Evolutionary conservation across 2,888 invertebrate genomes (phyloP).

Genomic region (Leistus spinibarbis): DNA sequence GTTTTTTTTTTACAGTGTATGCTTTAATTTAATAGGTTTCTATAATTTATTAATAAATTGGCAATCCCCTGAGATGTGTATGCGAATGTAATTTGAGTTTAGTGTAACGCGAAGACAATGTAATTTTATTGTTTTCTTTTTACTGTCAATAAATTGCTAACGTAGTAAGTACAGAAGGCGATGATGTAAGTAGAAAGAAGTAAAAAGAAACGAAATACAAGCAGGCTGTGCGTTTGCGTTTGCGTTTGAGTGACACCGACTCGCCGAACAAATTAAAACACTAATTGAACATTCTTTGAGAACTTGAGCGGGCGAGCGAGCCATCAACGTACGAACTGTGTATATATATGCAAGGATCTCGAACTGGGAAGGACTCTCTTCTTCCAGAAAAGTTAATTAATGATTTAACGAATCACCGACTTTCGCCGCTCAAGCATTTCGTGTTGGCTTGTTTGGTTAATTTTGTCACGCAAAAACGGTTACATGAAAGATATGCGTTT

Average conservation of each 20-base stretch:
- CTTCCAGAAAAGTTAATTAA: conserved; percentile 34
- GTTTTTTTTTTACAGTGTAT: too few relatives aligned
- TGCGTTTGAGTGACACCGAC: conserved; percentile 21
- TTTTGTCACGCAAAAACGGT: conserved; percentile 29
- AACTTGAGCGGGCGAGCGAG: conserved; percentile 8
- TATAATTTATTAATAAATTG: too few relatives aligned
- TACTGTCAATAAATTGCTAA: neutral
- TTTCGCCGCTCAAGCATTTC: neutral
- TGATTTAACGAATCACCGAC: conserved; percentile 7
- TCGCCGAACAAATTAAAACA: conserved; percentile 32
- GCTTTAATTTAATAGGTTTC: too few relatives aligned
- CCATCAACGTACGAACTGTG: neutral
- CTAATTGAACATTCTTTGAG: conserved; percentile 38
- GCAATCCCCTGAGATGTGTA: too few relatives aligned
- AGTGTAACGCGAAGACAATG: too few relatives aligned
- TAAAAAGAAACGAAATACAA: conserved; percentile 19
- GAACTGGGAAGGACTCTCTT: conserved; percentile 5
- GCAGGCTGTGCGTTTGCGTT: neutral
- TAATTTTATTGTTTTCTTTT: neutral
- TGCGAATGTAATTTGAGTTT: too few relatives aligned
- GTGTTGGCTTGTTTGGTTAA: conserved; percentile 5
- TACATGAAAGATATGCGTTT: too few relatives aligned
- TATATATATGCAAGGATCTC: too few relatives aligned
- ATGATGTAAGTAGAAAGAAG: conserved; percentile 14
- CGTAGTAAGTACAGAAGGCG: too few relatives aligned